These are phyloP conservation scores for Muscidifurax raptorellus DNA, from an alignment of 1,140 invertebrate genomes.

Conservation along the genomic window DNA sequence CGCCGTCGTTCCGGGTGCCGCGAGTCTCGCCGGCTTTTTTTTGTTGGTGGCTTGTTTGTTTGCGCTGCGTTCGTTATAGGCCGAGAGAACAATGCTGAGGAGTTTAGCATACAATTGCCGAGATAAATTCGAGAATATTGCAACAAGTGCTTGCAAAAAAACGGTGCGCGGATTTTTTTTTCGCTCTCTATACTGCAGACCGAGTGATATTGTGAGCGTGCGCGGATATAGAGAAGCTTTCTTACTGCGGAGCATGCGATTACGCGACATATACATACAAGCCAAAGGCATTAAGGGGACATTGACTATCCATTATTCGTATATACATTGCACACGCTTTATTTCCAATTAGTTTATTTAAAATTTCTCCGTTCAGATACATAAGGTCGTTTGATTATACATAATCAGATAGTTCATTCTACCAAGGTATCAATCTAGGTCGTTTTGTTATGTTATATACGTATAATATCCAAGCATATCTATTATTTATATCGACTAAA, in stretches of 20 bases:
- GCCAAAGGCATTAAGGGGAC: not conserved
- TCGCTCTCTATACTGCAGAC: too few relatives aligned
- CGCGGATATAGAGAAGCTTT: not conserved
- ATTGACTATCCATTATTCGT: slow-evolving; percentile 1
- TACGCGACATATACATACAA: not conserved
- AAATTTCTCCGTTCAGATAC: too few relatives aligned
- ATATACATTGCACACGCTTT: too few relatives aligned
- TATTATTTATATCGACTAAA: too few relatives aligned
- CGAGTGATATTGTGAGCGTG: not conserved
- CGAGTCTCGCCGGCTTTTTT: not conserved
- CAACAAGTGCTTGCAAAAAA: not conserved
- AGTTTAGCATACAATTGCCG: not conserved
- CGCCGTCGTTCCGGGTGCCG: not conserved
- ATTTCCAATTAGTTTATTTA: too few relatives aligned
- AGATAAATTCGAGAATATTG: not conserved
- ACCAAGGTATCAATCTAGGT: too few relatives aligned
- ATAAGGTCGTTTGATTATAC: too few relatives aligned
- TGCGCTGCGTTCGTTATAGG: not conserved
- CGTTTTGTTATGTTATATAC: too few relatives aligned
- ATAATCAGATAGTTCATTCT: too few relatives aligned
- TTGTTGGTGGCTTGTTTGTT: not conserved
- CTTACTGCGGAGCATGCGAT: not conserved
- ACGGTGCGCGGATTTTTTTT: not conserved
- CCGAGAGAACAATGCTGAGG: not conserved
- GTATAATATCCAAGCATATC: too few relatives aligned